Evolutionary conservation across 2,113 vertebrate genomes (phyloP), one percentile per base, ranked within the genome.

Genomic region (Mugil cephalus): DNA sequence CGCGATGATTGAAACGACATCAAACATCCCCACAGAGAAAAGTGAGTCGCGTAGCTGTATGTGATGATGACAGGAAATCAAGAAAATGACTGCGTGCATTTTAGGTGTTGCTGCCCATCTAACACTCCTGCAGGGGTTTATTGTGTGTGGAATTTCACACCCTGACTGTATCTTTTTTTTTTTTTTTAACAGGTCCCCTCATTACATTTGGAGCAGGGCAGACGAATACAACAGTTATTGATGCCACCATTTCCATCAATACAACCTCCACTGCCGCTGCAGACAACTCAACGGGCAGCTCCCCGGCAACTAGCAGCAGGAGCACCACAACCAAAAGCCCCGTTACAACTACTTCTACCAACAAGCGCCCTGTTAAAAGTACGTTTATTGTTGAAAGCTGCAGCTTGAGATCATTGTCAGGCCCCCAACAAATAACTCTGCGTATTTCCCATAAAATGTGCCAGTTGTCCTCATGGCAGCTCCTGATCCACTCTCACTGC

Each of bases 311-410:
- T 47, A 74, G n/a, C 55, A 66, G 61, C 35, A 74, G 50, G 12
- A 77, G 11, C 35, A 45, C 61, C 12, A 19, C 69, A n/a, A 65
- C 59, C 4, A 70, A 56, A 18, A 81, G 18, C 38, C 34, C 62
- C 24, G 48, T 1, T 58, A 56, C 67, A 61, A 39, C 76, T 19
- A 69, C 76, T 9, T 61, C 85, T 14, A 73, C 47, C 1, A 86
- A 50, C 60, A 70, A 63, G 42, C 71, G 38, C 35, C 86, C 83
- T 38, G 80, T 84, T 50, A 93, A 87, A 91, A 93, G 94, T 95
- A 88, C 83, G 93, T 79, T 40, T 11, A 2, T 35, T 13, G 1
- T 14, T 5, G 2, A n/a, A n/a, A 6, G 18, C 1, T 47, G 38
- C 30, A 3, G 18, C 24, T 17, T 0, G 10, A 40, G 14, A 1